These are phyloP conservation scores for Zaprionus davidi DNA, from an alignment of 1,140 invertebrate genomes.

Conservation along the genomic window DNA sequence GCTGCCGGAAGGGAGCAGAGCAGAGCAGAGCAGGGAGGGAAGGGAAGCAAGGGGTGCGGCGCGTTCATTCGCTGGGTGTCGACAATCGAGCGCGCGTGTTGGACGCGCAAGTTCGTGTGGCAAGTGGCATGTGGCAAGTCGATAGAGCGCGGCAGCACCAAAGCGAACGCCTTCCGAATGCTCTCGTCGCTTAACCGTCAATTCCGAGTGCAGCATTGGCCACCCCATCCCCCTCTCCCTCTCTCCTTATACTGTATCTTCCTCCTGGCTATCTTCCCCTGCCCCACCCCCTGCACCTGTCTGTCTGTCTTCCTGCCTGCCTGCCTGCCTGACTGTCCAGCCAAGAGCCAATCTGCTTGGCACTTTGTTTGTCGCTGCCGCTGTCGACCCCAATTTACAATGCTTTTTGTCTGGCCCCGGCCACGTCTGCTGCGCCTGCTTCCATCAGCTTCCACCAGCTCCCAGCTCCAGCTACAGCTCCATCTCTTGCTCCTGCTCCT, in stretches of 20 bases:
- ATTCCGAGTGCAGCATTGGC: conserved; percentile 66
- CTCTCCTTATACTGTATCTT: not conserved
- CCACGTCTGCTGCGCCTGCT: not conserved
- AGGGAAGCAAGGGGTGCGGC: not conserved
- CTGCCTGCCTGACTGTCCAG: conserved; percentile 39
- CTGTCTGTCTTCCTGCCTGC: conserved; percentile 5
- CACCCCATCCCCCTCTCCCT: not conserved
- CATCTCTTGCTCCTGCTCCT: no score
- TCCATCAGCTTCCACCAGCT: conserved; percentile 15
- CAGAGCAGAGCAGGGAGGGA: not conserved
- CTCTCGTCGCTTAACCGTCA: conserved; percentile 61
- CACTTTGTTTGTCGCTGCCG: conserved; percentile 60
- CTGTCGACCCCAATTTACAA: conserved; percentile 79
- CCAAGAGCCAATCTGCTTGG: conserved; percentile 76
- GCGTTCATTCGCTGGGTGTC: conserved; percentile 19
- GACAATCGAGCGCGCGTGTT: conserved; percentile 33
- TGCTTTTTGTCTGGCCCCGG: conserved; percentile 72
- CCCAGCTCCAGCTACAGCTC: not conserved
- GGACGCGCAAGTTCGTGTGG: conserved; percentile 27
- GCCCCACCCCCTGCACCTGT: conserved; percentile 9
- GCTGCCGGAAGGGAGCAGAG: conserved; percentile 7
- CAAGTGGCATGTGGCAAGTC: conserved; percentile 34
- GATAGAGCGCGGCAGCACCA: conserved; percentile 19
- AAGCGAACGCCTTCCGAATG: conserved; percentile 10
- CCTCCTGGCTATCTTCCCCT: not conserved